Conservation (phyloP, 2,113 vertebrate species). For the Zapornia atra region DNA sequence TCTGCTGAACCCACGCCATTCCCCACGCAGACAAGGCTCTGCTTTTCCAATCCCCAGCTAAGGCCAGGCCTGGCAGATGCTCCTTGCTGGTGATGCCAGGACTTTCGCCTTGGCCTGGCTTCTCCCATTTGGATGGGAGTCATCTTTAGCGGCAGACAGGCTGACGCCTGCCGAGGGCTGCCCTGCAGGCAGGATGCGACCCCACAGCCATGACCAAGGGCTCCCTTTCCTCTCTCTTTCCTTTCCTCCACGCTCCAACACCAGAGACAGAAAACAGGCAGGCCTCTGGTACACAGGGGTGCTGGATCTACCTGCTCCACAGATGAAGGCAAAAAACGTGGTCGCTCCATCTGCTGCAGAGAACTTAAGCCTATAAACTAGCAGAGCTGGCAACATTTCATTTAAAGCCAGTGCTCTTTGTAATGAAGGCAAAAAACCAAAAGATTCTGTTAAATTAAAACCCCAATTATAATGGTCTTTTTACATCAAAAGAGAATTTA, state of each 20-base stretch:
- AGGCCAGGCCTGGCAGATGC: slow-evolving; percentile 17
- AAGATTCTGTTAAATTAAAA: background rate
- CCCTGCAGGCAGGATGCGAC: background rate
- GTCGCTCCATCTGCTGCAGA: background rate
- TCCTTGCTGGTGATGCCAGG: background rate
- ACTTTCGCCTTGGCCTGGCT: slow-evolving; percentile 29
- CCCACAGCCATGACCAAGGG: background rate
- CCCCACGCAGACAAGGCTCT: background rate
- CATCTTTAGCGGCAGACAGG: slow-evolving; percentile 34
- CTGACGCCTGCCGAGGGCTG: background rate
- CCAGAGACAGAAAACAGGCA: background rate
- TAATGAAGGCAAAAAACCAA: background rate
- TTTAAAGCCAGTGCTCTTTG: background rate
- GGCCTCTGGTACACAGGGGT: background rate
- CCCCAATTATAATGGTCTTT: background rate
- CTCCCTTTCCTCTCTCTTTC: background rate
- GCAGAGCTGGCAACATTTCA: background rate
- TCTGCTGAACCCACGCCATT: slow-evolving; percentile 1
- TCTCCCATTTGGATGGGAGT: slow-evolving; percentile 32
- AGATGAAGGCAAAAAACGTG: background rate
- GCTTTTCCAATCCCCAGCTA: background rate
- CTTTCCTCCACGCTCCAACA: background rate
- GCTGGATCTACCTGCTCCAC: background rate
- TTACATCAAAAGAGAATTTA: slow-evolving; percentile 22
- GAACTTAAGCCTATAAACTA: background rate